Evolutionary conservation across 2,797 vertebrate species (phyloP).

Genomic region (Rallus crepitans): DNA sequence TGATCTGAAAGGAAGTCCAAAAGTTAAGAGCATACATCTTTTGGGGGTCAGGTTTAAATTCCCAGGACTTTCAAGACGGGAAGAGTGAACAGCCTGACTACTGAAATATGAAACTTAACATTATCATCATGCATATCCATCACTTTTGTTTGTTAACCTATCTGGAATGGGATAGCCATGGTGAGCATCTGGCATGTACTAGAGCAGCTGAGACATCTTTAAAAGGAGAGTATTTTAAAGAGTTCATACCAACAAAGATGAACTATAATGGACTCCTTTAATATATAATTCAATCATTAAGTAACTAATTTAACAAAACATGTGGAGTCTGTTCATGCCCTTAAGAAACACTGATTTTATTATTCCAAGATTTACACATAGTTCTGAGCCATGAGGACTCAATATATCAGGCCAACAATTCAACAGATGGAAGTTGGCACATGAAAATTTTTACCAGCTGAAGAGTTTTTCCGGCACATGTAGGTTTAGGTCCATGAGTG

Average conservation of each 20-base stretch:
- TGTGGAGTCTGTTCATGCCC: not conserved
- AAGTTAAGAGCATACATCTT: conserved; percentile 65
- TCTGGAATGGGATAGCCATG: not conserved
- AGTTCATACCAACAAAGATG: not conserved
- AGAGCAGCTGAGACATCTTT: not conserved
- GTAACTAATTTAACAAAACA: conserved; percentile 14
- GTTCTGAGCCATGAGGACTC: not conserved
- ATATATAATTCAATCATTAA: conserved; percentile 15
- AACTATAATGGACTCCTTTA: not conserved
- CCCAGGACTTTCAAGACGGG: conserved; percentile 36
- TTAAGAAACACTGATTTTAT: conserved; percentile 29
- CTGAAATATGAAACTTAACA: conserved; percentile 58
- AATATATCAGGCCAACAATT: not conserved
- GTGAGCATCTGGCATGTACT: conserved; percentile 32
- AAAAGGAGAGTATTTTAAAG: conserved; percentile 22
- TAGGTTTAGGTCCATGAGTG: not conserved
- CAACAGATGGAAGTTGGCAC: not conserved
- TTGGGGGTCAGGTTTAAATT: conserved; percentile 56
- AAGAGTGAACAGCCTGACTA: conserved; percentile 44
- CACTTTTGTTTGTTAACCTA: conserved; percentile 54
- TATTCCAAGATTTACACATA: conserved; percentile 1
- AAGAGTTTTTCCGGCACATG: not conserved
- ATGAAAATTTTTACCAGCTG: conserved; percentile 22
- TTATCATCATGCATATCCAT: conserved; percentile 58
- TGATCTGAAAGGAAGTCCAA: conserved; percentile 73